Conservation (phyloP, 2,888 invertebrate genomes). For the Aphidoletes aphidimyza region DNA sequence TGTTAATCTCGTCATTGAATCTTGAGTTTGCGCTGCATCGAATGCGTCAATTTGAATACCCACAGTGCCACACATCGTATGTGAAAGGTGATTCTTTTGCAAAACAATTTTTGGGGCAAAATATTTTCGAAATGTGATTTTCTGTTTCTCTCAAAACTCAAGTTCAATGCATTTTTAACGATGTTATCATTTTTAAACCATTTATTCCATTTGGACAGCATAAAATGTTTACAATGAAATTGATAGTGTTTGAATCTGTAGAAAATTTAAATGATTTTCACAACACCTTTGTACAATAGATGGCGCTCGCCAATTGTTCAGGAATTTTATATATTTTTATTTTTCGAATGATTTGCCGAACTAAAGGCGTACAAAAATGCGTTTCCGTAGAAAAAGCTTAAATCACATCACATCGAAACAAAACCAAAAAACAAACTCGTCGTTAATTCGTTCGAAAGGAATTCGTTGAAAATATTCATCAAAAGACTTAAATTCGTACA, state of each 20-base stretch:
- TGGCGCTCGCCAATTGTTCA: slow-evolving; percentile 1
- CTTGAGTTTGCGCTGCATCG: slow-evolving; percentile 33
- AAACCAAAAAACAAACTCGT: too few relatives aligned
- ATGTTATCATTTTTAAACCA: too few relatives aligned
- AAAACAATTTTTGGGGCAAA: too few relatives aligned
- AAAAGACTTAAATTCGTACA: too few relatives aligned
- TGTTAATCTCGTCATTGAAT: slow-evolving; percentile 29
- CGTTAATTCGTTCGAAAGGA: too few relatives aligned
- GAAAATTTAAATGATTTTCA: background rate
- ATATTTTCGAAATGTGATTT: too few relatives aligned
- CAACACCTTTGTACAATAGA: background rate
- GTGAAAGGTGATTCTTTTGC: background rate
- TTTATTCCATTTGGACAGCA: too few relatives aligned
- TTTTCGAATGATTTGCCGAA: background rate
- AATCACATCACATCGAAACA: too few relatives aligned
- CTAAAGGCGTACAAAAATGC: background rate
- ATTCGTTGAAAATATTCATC: too few relatives aligned
- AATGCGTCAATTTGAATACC: slow-evolving; percentile 37
- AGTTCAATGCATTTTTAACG: too few relatives aligned
- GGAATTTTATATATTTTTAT: background rate
- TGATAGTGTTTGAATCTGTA: background rate
- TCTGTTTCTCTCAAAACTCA: too few relatives aligned
- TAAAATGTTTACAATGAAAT: background rate
- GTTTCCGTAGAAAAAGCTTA: too few relatives aligned
- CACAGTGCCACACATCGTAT: background rate